A percentile compares a stretch with the other conserved stretches of the same genome.
These are phyloP conservation scores for Melitaea athalia DNA, from an alignment of 2,888 invertebrate genomes.

Conservation along the genomic window DNA sequence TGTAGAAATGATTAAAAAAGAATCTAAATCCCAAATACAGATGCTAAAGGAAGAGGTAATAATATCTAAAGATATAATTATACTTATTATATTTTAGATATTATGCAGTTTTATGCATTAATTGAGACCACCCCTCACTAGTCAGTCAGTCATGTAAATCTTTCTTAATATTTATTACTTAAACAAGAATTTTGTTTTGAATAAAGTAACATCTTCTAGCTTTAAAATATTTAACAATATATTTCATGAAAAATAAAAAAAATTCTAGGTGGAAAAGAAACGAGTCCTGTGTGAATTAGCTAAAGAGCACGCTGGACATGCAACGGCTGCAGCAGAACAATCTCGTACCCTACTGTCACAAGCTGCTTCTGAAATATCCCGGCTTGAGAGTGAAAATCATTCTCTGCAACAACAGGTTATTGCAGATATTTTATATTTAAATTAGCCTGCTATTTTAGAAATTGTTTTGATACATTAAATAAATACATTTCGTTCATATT, in stretches of 20 bases:
- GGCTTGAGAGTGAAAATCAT: slow-evolving; percentile 67
- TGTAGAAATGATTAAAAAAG: slow-evolving; percentile 71
- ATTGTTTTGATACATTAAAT: neutral
- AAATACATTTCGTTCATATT: too few species aligned
- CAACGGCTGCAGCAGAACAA: slow-evolving; percentile 68
- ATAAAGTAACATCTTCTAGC: too few species aligned
- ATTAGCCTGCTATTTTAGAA: neutral
- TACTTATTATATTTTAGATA: neutral
- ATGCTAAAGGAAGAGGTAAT: slow-evolving; percentile 70
- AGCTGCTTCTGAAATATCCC: slow-evolving; percentile 64
- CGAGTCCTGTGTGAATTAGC: slow-evolving; percentile 63
- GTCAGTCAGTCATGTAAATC: too few species aligned
- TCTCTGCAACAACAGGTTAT: slow-evolving; percentile 66
- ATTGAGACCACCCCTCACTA: too few species aligned
- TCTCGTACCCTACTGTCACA: slow-evolving; percentile 63
- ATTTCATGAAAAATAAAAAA: too few species aligned
- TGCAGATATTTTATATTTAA: neutral
- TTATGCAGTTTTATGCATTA: too few species aligned
- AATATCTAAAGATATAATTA: neutral
- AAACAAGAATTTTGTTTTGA: too few species aligned
- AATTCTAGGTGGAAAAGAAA: slow-evolving; percentile 66
- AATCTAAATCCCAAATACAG: slow-evolving; percentile 70
- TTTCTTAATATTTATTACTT: too few species aligned
- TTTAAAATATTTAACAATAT: too few species aligned
- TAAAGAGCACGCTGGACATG: slow-evolving; percentile 69